Percentiles rank a stretch among this genome's conserved stretches.
These are phyloP conservation scores for Eupithecia vulgata DNA, from an alignment of 2,888 invertebrate genomes.

Conservation along the genomic window DNA sequence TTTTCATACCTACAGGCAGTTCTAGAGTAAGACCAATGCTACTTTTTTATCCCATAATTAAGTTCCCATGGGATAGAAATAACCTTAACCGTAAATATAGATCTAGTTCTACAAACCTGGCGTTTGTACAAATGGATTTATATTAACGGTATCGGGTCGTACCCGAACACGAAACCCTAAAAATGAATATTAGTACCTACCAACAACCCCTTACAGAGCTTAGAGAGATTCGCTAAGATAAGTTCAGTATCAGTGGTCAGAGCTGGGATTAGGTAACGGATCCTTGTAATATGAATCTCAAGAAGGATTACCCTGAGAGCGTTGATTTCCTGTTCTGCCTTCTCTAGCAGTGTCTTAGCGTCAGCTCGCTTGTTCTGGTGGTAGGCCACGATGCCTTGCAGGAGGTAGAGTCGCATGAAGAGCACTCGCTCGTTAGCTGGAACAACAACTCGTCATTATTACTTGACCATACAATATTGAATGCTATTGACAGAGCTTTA, in stretches of 20 bases:
- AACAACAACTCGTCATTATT: conserved; percentile 23
- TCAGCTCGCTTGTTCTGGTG: conserved; percentile 88
- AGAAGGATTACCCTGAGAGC: conserved; percentile 74
- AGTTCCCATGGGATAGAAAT: no score
- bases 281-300: neutral
- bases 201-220: neutral
- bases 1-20: no score
- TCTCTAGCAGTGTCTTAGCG: conserved; percentile 84
- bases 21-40: no score
- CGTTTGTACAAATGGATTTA: no score
- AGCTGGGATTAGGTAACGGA: neutral
- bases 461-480: neutral
- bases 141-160: no score
- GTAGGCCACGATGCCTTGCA: conserved; percentile 91
- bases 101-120: no score
- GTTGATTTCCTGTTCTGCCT: conserved; percentile 86
- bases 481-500: neutral
- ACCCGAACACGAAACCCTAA: no score
- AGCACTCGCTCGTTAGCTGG: conserved; percentile 88
- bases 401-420: conserved; percentile 89
- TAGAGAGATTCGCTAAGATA: neutral
- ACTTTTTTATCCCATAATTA: no score
- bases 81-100: no score
- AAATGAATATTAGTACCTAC: no score
- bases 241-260: neutral